Evolutionary conservation across 2,113 vertebrate genomes (phyloP), one percentile per base, ranked within the genome.

Genomic region (Clarias gariepinus): DNA sequence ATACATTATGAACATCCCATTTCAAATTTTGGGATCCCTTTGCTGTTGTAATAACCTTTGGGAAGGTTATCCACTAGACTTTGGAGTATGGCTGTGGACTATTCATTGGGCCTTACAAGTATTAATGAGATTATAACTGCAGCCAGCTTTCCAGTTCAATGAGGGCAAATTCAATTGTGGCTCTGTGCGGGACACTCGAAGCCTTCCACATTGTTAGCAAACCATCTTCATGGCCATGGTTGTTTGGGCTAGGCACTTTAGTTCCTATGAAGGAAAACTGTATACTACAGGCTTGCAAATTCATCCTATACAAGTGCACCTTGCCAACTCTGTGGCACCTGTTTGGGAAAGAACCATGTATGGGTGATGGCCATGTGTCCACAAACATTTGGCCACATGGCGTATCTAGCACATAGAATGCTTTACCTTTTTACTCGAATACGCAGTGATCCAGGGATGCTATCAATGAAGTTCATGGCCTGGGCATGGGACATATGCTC

Each of bases 381-480:
- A 80, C 55, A 33, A 80, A 58, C 18, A 0, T 55, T 55, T 78
- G 2, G 2, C 12, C 21, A 78, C 9, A 78, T 28, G 28, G 52
- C 28, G 15, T n/a, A 25, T 47, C 10, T 74, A 69, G 47, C 30
- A 60, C 0, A 73, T 5, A 57, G n/a, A 15, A 68, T 58, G n/a
- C 57, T 89, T 95, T 95, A 99, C 98, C 98, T 96, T 93, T 92
- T 96, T 52, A 99, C 96, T 0, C 94, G 91, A 85, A 99, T 97
- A 90, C 94, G 93, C 90, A 97, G 93, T 18, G 87, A 93, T 87
- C 95, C 96, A 0, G 95, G 94, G 73, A 96, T 96, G 88, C 95
- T 95, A 90, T 99, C 98, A 0, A 99, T 98, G 90, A 99, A 95
- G 90, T 96, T 95, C 98, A 99, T 98, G 88, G 97, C 97, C 88